phyloP scores from a whole-genome alignment of 2,888 invertebrate species.

The Andrena haemorrhoa region DNA sequence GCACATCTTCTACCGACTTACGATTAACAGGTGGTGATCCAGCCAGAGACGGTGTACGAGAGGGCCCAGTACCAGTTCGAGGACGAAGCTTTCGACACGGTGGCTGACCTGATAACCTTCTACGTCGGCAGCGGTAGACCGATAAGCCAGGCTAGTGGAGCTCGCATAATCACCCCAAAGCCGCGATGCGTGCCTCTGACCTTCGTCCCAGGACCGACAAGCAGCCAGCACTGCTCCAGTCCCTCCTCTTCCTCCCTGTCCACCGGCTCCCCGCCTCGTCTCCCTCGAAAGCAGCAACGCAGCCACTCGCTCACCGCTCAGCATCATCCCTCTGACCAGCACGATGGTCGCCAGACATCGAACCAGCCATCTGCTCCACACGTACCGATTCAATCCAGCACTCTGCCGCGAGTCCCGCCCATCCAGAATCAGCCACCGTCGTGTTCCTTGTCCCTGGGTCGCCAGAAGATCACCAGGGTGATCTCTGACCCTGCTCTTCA shows the following conservation, averaged over 20 bases:
- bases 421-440: slow-evolving; percentile 80
- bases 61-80: slow-evolving; percentile 97
- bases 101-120: slow-evolving; percentile 96
- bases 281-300: slow-evolving; percentile 88
- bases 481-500: slow-evolving; percentile 86
- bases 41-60: slow-evolving; percentile 96
- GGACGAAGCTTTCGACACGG: slow-evolving; percentile 96
- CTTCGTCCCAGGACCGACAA: slow-evolving; percentile 75
- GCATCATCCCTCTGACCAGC: slow-evolving; percentile 68
- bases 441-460: slow-evolving; percentile 81
- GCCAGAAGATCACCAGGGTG: slow-evolving; percentile 86
- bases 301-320: slow-evolving; percentile 92
- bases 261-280: slow-evolving; percentile 82
- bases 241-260: slow-evolving; percentile 87
- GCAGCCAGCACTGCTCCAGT: slow-evolving; percentile 82
- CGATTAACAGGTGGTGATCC: slow-evolving; percentile 89
- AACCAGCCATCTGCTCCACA: slow-evolving; percentile 65
- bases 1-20: neutral
- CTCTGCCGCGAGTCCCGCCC: slow-evolving; percentile 80
- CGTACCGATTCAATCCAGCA: slow-evolving; percentile 77
- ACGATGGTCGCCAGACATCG: slow-evolving; percentile 36
- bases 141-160: slow-evolving; percentile 95
- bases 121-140: slow-evolving; percentile 96
- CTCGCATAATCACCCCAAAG: slow-evolving; percentile 93
- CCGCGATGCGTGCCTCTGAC: slow-evolving; percentile 92